phyloP scores from a whole-genome alignment of 2,113 vertebrate genomes.

The Anhinga rufa region DNA sequence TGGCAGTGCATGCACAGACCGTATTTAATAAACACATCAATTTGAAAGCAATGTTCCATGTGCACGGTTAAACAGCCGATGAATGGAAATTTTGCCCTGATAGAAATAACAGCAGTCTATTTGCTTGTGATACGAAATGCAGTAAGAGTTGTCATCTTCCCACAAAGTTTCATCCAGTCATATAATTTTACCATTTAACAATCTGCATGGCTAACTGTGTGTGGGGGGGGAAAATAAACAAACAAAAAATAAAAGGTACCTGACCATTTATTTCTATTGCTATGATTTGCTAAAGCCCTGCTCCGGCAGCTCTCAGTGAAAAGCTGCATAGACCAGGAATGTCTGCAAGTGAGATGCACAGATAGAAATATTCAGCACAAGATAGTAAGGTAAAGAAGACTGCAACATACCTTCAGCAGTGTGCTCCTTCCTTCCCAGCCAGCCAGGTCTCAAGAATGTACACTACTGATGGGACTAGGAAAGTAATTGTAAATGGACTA shows the following conservation, averaged over 20 bases:
- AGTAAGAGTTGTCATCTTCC: slow-evolving; percentile 5
- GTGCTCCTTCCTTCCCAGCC: slow-evolving; percentile 6
- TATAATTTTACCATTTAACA: neutral
- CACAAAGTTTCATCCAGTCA: slow-evolving; percentile 47
- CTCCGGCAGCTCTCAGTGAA: neutral
- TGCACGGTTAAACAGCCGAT: neutral
- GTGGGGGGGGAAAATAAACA: fast-evolving
- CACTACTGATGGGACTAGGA: slow-evolving; percentile 27
- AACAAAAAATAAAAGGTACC: neutral
- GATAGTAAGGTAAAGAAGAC: neutral
- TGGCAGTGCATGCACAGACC: neutral
- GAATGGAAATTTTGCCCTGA: neutral
- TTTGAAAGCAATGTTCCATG: neutral
- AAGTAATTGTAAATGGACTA: slow-evolving; percentile 45
- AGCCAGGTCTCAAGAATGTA: neutral
- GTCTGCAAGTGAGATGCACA: slow-evolving; percentile 28
- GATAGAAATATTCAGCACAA: neutral
- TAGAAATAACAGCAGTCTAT: neutral
- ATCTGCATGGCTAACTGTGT: neutral
- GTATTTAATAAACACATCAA: neutral
- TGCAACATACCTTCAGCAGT: slow-evolving; percentile 59
- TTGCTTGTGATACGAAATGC: neutral
- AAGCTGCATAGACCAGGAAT: neutral
- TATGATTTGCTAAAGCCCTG: slow-evolving; percentile 7
- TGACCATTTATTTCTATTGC: neutral